Conservation (phyloP, 1,140 invertebrate genomes). For the Thaumetopoea pityocampa region DNA sequence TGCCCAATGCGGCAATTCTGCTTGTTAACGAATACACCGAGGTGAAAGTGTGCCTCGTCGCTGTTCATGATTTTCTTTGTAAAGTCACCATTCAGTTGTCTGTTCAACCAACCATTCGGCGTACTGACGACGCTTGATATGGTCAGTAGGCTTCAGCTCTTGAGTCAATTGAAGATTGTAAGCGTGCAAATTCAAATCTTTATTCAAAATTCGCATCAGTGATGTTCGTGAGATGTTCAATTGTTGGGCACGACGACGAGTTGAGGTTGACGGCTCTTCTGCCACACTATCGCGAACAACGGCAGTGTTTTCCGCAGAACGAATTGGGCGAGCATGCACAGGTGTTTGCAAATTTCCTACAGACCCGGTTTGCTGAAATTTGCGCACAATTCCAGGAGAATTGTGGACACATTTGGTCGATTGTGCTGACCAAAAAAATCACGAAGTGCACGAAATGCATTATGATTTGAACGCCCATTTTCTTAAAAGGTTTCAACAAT, state of each 20-base stretch:
- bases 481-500: constrained; percentile 5
- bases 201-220: constrained; percentile 7
- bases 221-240: constrained; percentile 7
- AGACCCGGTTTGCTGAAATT: constrained; percentile 11
- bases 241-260: constrained; percentile 13
- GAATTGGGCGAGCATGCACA: constrained; percentile 6
- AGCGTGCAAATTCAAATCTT: constrained; percentile 12
- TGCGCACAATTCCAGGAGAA: constrained; percentile 8
- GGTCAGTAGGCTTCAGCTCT: constrained; percentile 8
- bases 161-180: too few relatives aligned
- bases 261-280: constrained; percentile 8
- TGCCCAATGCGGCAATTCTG: too few relatives aligned
- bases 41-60: constrained; percentile 4
- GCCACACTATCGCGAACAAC: constrained; percentile 15
- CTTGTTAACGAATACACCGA: constrained; percentile 16
- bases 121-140: not conserved
- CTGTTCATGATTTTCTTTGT: not conserved
- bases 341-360: constrained; percentile 7
- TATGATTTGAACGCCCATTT: constrained; percentile 7
- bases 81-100: too few relatives aligned
- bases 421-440: constrained; percentile 6
- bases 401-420: constrained; percentile 13
- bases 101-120: too few relatives aligned
- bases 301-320: constrained; percentile 16
- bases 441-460: constrained; percentile 8